phyloP scores from a whole-genome alignment of 2,113 vertebrate species.

The Hucho hucho region DNA sequence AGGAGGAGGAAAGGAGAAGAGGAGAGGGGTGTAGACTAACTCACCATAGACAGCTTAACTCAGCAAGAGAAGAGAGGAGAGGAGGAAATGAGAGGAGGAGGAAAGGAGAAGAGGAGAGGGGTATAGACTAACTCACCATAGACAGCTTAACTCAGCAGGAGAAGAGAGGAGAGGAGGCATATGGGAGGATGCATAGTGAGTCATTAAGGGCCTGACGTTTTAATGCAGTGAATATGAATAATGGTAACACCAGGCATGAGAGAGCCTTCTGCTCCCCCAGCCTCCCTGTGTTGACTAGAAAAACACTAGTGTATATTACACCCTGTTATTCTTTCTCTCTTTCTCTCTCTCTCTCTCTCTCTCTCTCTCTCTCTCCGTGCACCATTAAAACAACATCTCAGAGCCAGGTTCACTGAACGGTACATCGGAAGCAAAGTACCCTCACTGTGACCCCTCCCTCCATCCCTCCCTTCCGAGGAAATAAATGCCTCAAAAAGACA shows the following conservation, averaged over 20 bases:
- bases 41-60: conserved; percentile 24
- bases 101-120: background rate
- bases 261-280: conserved; percentile 44
- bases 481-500: conserved; percentile 47
- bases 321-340: conserved; percentile 67
- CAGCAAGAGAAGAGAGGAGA: conserved; percentile 23
- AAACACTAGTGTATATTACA: conserved; percentile 69
- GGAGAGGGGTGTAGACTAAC: too few species aligned
- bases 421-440: conserved; percentile 40
- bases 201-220: conserved; percentile 46
- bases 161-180: conserved; percentile 14
- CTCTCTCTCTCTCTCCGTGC: conserved; percentile 55
- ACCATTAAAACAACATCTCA: conserved; percentile 65
- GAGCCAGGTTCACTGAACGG: conserved; percentile 35
- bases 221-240: conserved; percentile 50
- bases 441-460: conserved; percentile 33
- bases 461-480: conserved; percentile 40
- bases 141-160: conserved; percentile 34
- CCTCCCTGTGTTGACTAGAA: conserved; percentile 64
- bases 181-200: conserved; percentile 36
- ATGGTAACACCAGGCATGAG: conserved; percentile 59
- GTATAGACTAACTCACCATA: background rate
- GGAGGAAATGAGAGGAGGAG: background rate
- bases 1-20: background rate
- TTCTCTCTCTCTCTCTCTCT: conserved; percentile 51